Evolutionary conservation across 2,113 vertebrate genomes (phyloP), one percentile per base, ranked within the genome.

Genomic region (Sylvilagus bachmani): DNA sequence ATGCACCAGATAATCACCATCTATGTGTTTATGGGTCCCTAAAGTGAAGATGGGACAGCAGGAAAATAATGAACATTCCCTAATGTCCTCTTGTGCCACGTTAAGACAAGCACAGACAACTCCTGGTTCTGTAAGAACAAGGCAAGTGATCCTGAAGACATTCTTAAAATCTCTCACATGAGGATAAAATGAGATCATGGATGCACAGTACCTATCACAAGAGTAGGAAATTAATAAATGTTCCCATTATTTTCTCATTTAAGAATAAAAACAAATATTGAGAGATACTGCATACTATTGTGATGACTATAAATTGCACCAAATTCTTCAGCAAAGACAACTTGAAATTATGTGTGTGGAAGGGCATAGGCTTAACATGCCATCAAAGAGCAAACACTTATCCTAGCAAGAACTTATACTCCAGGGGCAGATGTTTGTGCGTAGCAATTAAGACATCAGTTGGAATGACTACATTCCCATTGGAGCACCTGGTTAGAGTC

Each of bases 221-320:
- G 22, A 78, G 58, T n/a, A 92, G 24, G 81, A 10, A 29, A 11
- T 67, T 89, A 71, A 78, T 61, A 84, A 86, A 66, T 55, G 62
- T 82, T 73, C 58, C 74, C 49, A 66, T 66, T 61, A 44, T 66
- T 83, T 73, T 90, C 86, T 96, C 17, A 31, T 69, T 89, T 79
- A 87, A 69, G 51, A 82, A 61, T 36, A 89, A 85, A 86, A 78
- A 29, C n/a, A 71, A 89, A 89, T 44, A 81, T 58, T 7, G 4
- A 85, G 49, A 84, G 21, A 95, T 10, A 55, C 12, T 64, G 22
- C 27, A 77, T 51, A 4, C 14, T 94, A 6, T 83, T 64, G 49
- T 71, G 64, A 83, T 79, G 58, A 79, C 61, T 91, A 83, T 25
- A 71, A 74, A 70, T 61, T 86, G 5, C 51, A 87, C 66, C 79